Conservation (phyloP, 2,888 invertebrate genomes). For the Plemyria rubiginata region DNA sequence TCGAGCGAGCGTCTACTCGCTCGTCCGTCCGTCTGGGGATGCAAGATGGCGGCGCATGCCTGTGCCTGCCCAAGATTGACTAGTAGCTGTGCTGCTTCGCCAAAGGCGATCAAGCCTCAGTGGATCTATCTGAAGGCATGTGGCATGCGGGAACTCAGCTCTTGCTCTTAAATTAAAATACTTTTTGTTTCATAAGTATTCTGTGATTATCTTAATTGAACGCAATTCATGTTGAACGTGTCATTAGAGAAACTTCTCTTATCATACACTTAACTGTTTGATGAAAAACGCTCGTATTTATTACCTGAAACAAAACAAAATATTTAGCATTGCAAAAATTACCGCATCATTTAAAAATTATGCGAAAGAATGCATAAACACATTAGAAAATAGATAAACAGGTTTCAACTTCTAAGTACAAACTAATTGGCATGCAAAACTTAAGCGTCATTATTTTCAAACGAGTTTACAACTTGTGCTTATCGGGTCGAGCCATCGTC, state of each 20-base stretch:
- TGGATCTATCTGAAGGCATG: conserved; percentile 68
- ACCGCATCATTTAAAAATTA: too few species aligned
- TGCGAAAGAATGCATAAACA: conserved; percentile 2
- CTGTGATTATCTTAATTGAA: conserved; percentile 65
- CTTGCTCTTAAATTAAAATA: conserved; percentile 75
- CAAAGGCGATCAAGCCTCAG: conserved; percentile 75
- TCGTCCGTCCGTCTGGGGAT: conserved; percentile 63
- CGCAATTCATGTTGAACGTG: conserved; percentile 56
- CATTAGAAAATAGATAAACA: conserved; percentile 9
- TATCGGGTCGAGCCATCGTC: conserved; percentile 41
- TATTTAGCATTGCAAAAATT: conserved; percentile 10
- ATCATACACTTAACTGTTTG: conserved; percentile 50
- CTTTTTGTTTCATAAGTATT: conserved; percentile 75
- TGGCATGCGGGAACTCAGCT: conserved; percentile 70
- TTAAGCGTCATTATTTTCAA: conserved; percentile 25
- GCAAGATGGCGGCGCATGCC: conserved; percentile 80
- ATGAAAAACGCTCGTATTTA: conserved; percentile 27
- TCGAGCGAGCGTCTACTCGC: conserved; percentile 68
- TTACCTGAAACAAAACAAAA: conserved; percentile 40
- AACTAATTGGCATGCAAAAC: conserved; percentile 37
- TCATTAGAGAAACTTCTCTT: conserved; percentile 55
- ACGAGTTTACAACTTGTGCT: conserved; percentile 41
- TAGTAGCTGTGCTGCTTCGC: conserved; percentile 77
- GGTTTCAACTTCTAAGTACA: conserved; percentile 21
- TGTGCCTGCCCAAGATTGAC: conserved; percentile 80